phyloP scores from a whole-genome alignment of 2,113 vertebrate genomes.

The Climacteris rufus region DNA sequence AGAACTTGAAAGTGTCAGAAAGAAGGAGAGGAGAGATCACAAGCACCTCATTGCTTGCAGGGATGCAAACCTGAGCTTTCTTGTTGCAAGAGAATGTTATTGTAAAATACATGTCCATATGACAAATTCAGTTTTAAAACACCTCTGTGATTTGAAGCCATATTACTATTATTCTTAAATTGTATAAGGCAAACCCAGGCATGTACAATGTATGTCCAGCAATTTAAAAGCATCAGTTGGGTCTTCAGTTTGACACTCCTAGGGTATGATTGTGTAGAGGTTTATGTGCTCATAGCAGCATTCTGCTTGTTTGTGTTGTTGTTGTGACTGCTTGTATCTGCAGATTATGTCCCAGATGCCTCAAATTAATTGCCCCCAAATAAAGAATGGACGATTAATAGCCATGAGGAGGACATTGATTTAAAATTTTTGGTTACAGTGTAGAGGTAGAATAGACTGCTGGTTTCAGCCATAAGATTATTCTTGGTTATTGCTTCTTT shows the following conservation, averaged over 20 bases:
- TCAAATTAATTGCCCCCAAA: not conserved
- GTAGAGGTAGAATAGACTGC: not conserved
- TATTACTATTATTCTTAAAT: not conserved
- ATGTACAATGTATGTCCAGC: not conserved
- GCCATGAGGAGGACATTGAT: not conserved
- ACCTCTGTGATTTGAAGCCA: not conserved
- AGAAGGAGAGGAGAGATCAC: not conserved
- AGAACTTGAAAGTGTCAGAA: not conserved
- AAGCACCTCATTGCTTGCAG: not conserved
- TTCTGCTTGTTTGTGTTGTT: not conserved
- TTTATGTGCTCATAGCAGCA: not conserved
- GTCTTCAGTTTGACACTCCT: not conserved
- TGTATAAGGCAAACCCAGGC: not conserved
- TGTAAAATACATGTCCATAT: not conserved
- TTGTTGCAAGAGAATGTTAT: not conserved
- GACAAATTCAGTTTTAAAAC: not conserved
- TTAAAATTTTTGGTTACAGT: not conserved
- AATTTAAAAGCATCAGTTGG: not conserved
- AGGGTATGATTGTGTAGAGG: not conserved
- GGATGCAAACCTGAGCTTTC: not conserved
- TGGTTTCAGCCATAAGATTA: not conserved
- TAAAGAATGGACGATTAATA: not conserved
- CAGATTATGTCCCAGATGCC: not conserved
- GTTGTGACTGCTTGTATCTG: not conserved
- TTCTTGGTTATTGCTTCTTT: not conserved